phyloP scores from a whole-genome alignment of 2,888 invertebrate genomes.

The Drosophila paranaensis region DNA sequence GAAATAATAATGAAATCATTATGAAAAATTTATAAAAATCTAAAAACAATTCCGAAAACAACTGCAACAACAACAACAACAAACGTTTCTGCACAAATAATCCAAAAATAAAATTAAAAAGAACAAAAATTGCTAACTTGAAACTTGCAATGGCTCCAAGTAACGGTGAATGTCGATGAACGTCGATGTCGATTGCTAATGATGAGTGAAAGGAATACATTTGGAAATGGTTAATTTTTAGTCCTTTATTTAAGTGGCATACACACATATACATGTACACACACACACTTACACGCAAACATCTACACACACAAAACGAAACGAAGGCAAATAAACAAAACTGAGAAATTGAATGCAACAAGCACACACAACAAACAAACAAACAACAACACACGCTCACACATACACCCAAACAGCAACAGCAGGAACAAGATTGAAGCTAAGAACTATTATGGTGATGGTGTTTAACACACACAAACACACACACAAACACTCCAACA shows the following conservation, averaged over 20 bases:
- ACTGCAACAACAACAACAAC: neutral
- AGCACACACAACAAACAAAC: slow-evolving; percentile 26
- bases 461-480: slow-evolving; percentile 58
- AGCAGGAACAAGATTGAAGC: slow-evolving; percentile 27
- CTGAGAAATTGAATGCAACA: slow-evolving; percentile 19
- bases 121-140: slow-evolving; percentile 27
- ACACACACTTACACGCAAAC: slow-evolving; percentile 30
- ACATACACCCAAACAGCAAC: slow-evolving; percentile 28
- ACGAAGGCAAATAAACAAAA: slow-evolving; percentile 12
- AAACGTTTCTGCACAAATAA: slow-evolving; percentile 23
- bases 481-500: slow-evolving; percentile 12
- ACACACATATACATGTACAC: slow-evolving; percentile 19
- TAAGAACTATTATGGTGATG: slow-evolving; percentile 59
- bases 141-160: slow-evolving; percentile 14
- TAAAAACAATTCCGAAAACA: slow-evolving; percentile 3
- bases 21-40: neutral
- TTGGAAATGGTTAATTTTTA: slow-evolving; percentile 67
- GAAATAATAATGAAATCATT: neutral
- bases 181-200: slow-evolving; percentile 11
- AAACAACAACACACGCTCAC: neutral
- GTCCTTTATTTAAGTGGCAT: slow-evolving; percentile 67
- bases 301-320: slow-evolving; percentile 26
- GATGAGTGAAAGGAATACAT: slow-evolving; percentile 31
- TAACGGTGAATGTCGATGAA: slow-evolving; percentile 1
- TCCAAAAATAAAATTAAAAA: neutral